Evolutionary conservation across 2,888 invertebrate species (phyloP).

Genomic region (Agrotis segetum): DNA sequence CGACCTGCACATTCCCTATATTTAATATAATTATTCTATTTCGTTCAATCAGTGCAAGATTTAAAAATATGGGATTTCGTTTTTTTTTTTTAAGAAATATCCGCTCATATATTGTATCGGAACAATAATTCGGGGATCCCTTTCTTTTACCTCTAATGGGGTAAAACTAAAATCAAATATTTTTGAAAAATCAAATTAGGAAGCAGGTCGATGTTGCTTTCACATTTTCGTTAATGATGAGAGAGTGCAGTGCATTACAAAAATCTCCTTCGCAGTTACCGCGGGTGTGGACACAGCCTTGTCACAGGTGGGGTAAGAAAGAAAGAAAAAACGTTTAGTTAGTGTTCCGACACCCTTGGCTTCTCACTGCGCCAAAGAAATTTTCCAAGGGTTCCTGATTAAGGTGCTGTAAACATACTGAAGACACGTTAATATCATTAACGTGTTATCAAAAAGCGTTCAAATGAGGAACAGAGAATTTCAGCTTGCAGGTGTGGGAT

Average conservation of each 20-base stretch:
- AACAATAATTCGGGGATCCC: constrained; percentile 8
- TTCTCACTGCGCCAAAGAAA: constrained; percentile 60
- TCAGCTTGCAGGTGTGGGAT: too few relatives aligned
- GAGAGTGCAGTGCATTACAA: constrained; percentile 28
- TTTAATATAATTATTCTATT: constrained; percentile 17
- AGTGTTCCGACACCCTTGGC: background rate
- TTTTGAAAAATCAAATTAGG: constrained; percentile 13
- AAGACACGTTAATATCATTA: constrained; percentile 44
- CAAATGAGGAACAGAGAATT: too few relatives aligned
- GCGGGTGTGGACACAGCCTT: too few relatives aligned
- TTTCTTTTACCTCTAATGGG: constrained; percentile 25
- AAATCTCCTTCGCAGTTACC: constrained; percentile 39
- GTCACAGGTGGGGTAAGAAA: too few relatives aligned
- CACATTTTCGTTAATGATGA: constrained; percentile 41
- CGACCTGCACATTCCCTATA: constrained; percentile 55
- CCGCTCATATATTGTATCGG: constrained; percentile 44
- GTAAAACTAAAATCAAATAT: constrained; percentile 4
- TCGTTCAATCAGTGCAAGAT: constrained; percentile 25
- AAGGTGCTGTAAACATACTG: constrained; percentile 62
- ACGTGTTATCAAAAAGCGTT: too few relatives aligned
- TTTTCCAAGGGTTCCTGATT: constrained; percentile 65
- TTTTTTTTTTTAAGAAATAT: constrained; percentile 45
- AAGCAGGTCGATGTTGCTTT: constrained; percentile 30
- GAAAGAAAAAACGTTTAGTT: too few relatives aligned
- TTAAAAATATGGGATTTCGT: constrained; percentile 3